These are phyloP conservation scores for Chascanopsetta lugubris DNA, from an alignment of 2,113 vertebrate genomes.

Conservation along the genomic window DNA sequence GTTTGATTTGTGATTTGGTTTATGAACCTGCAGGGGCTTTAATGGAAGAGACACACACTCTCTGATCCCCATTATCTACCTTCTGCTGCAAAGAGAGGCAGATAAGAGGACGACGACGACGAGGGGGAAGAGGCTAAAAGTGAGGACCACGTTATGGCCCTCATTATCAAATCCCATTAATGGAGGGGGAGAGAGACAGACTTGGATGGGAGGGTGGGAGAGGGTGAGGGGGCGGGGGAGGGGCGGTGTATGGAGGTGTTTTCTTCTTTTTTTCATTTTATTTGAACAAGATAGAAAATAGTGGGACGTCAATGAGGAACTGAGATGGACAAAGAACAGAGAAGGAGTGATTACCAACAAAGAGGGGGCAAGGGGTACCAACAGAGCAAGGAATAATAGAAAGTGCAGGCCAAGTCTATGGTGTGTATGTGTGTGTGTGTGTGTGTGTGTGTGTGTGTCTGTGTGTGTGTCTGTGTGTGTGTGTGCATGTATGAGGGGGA, in stretches of 20 bases:
- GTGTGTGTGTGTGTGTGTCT: conserved; percentile 22
- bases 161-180: conserved; percentile 66
- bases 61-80: conserved; percentile 73
- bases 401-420: conserved; percentile 36
- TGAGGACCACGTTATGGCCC: conserved; percentile 51
- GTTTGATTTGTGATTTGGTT: conserved; percentile 76
- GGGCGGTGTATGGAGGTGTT: background rate
- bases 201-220: background rate
- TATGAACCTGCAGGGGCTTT: conserved; percentile 69
- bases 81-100: conserved; percentile 60
- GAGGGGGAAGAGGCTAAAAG: conserved; percentile 60
- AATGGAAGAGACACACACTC: conserved; percentile 69
- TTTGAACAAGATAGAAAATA: conserved; percentile 35
- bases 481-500: too few relatives aligned
- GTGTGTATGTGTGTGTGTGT: conserved; percentile 29
- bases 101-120: conserved; percentile 55
- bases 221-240: conserved; percentile 1
- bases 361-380: conserved; percentile 46
- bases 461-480: background rate
- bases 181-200: background rate
- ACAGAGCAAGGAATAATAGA: conserved; percentile 44
- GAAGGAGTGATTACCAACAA: conserved; percentile 55
- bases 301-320: conserved; percentile 53
- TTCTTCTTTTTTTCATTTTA: conserved; percentile 38
- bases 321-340: conserved; percentile 34